Evolutionary conservation across 2,113 vertebrate genomes (phyloP).

Genomic region (Ploceus nigricollis): DNA sequence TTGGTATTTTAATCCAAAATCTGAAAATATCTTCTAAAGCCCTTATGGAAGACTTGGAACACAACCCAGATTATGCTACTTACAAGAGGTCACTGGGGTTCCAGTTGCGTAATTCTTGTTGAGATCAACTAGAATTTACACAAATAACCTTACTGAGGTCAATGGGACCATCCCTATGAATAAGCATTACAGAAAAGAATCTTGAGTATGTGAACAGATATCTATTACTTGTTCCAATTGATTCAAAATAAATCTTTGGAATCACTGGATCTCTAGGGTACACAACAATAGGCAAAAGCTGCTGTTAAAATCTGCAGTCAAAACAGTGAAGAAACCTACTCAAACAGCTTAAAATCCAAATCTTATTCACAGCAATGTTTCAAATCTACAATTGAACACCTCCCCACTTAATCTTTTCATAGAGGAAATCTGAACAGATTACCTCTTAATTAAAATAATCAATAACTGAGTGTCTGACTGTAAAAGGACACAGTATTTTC

Average conservation of each 20-base stretch:
- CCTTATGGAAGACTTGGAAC: conserved; percentile 16
- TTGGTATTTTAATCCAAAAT: conserved; percentile 56
- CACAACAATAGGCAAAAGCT: neutral
- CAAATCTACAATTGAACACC: neutral
- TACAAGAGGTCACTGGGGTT: conserved; percentile 4
- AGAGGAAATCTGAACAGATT: neutral
- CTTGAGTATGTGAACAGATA: neutral
- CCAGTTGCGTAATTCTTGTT: conserved; percentile 15
- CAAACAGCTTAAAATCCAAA: neutral
- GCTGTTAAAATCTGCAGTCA: neutral
- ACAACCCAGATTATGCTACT: conserved; percentile 14
- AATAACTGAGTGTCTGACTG: neutral
- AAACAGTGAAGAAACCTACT: neutral
- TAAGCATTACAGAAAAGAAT: neutral
- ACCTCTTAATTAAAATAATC: neutral
- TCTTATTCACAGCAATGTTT: neutral
- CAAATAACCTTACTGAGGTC: conserved; percentile 16
- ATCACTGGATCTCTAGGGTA: neutral
- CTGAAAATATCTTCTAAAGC: conserved; percentile 54
- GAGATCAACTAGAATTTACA: conserved; percentile 16
- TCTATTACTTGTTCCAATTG: neutral
- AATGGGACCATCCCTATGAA: neutral
- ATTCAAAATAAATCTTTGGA: neutral
- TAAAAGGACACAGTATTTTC: neutral
- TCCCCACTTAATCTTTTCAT: neutral